These are phyloP conservation scores for Oryctes rhinoceros DNA, from an alignment of 1,140 invertebrate species.

Conservation along the genomic window DNA sequence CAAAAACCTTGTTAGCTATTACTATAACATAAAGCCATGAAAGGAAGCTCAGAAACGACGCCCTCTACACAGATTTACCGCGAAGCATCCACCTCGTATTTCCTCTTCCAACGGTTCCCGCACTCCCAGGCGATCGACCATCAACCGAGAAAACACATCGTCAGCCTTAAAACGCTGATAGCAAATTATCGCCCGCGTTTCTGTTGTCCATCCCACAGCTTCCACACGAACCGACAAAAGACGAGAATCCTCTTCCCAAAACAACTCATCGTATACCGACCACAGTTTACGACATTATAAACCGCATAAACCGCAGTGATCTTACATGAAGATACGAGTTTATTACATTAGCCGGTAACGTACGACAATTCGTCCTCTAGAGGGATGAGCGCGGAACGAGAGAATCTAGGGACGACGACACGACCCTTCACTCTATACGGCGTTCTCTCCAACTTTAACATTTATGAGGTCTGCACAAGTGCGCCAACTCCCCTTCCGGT, in stretches of 20 bases:
- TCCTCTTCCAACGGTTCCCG: too few relatives aligned
- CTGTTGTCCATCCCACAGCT: neutral
- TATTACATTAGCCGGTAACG: conserved; percentile 7
- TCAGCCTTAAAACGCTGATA: neutral
- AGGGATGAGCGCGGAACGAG: too few relatives aligned
- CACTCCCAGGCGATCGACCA: too few relatives aligned
- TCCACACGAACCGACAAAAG: neutral
- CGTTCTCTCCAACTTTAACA: neutral
- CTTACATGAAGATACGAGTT: conserved; percentile 18
- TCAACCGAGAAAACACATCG: too few relatives aligned
- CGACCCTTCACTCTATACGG: neutral
- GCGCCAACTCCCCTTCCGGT: neutral
- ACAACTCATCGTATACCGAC: neutral
- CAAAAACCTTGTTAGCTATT: too few relatives aligned
- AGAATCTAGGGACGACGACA: neutral
- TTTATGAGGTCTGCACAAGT: neutral
- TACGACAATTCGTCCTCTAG: neutral
- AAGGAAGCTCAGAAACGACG: too few relatives aligned
- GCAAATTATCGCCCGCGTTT: neutral
- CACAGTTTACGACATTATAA: neutral
- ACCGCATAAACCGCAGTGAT: conserved; percentile 13
- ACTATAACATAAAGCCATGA: too few relatives aligned
- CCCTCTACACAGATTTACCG: too few relatives aligned
- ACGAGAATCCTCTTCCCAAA: neutral
- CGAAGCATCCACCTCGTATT: too few relatives aligned